Evolutionary conservation across 2,888 invertebrate species (phyloP), one percentile per base, ranked within the genome.

Genomic region (Lysandra coridon): DNA sequence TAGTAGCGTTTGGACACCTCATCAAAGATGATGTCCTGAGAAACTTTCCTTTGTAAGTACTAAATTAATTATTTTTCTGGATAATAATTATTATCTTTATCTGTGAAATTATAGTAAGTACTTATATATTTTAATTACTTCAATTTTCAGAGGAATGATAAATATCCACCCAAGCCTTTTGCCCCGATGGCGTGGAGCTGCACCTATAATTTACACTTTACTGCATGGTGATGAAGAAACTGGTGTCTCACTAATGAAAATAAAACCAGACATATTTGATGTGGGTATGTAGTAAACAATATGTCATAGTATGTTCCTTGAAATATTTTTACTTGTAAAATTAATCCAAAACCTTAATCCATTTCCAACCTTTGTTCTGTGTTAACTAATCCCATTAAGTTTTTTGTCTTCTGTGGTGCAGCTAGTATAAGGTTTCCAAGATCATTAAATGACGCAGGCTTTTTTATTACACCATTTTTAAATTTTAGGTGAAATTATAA

Each of bases 161-260:
- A 99, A 99, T 94, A 97, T 99, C 0, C 99, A 99, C 90, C 98
- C 97, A 0, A 99, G 99, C 91, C 89, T 99, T 78, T 91, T 99
- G 81, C 99, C 99, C 0, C 95, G 97, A 79, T 99, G 98, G 98
- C 95, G 99, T 83, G 99, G 99, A 6, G 98, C 99, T 12, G 97
- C 99, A 0, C 99, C 99, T 0, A 97, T 99, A 77, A 96, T 97
- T 79, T 96, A 98, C 90, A 96, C 98, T 0, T 92, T 99, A 78
- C 95, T 98, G 85, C 96, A 97, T 88, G 98, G 98, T 14, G 99
- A 99, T 87, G 86, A 88, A 14, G 92, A 95, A 83, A 98, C 98
- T 10, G 99, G 99, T 57, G 95, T 99, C 14, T 96, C 98, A 23
- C 96, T 99, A 74, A 98, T 99, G 97, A 96, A 96, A 91, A 97